Evolutionary conservation across 2,888 invertebrate species (phyloP), one percentile per base, ranked within the genome.

Genomic region (Amblyjoppa fuscipennis): DNA sequence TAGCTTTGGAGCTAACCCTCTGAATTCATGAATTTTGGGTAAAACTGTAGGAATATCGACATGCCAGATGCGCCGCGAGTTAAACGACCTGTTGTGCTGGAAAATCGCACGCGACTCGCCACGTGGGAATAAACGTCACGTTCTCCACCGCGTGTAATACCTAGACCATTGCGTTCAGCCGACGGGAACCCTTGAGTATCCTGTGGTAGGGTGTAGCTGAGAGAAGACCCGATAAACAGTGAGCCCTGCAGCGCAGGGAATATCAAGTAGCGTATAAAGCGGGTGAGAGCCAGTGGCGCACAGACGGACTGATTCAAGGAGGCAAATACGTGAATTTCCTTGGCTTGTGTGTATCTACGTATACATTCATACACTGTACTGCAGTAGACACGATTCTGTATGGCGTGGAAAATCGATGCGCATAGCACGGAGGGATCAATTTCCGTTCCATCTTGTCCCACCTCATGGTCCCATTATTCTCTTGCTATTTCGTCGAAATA

Each of bases 121-220:
- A 87, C 84, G 79, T 66, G 89, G 86, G 86, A 87, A 68, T 87
- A 88, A 85, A 84, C 87, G 88, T 71, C 87, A 87, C 68, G 68
- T 77, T 81, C 69, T 28, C 66, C 38, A 31, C 20, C 71, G 64
- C 20, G 73, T 64, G 70, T 75, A 83, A 80, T 79, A 66, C 75
- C 66, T 56, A 69, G 71, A 83, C 89, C 79, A 90, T 90, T 88
- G 85, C 86, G 85, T 85, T 86, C 82, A 73, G 84, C 86, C 83
- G 82, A 70, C 38, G 86, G 75, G 89, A 76, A 86, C 85, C 87
- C 88, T 84, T 68, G 75, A 85, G 87, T 87, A 89, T 85, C 74
- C 73, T 73, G 71, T 87, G 79, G 68, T 73, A 64, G 11, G 16
- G 61, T 34, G 31, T n/a, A 80, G 80, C 80, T 71, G 81, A 84